phyloP scores from a whole-genome alignment of 2,113 vertebrate genomes.

The Procavia capensis region DNA sequence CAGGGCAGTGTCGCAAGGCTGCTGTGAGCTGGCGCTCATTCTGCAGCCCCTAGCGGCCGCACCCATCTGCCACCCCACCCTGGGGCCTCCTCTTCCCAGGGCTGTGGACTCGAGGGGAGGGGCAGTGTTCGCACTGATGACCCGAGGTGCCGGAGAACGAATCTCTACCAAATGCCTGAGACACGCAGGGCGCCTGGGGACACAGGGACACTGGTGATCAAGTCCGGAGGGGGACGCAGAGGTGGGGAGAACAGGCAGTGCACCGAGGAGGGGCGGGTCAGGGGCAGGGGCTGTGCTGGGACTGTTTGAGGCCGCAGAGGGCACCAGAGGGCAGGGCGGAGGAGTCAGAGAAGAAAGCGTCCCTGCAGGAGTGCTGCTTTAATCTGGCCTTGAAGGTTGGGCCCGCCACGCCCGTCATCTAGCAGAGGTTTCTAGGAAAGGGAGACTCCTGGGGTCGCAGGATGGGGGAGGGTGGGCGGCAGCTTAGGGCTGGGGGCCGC shows the following conservation, averaged over 20 bases:
- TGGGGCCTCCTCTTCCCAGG: not conserved
- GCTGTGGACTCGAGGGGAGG: not conserved
- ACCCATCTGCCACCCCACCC: not conserved
- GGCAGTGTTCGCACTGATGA: not conserved
- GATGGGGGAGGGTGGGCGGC: not conserved
- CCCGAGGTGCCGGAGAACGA: not conserved
- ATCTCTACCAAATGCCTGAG: not conserved
- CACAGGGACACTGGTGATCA: too few relatives aligned
- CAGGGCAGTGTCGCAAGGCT: not conserved
- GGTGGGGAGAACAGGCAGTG: not conserved
- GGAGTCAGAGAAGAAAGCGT: not conserved
- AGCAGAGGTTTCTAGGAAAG: not conserved
- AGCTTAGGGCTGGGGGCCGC: not conserved
- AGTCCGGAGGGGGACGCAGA: not conserved
- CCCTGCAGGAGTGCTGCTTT: not conserved
- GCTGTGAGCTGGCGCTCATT: not conserved
- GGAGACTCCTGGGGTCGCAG: not conserved
- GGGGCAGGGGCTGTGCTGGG: not conserved
- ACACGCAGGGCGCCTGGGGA: too few relatives aligned
- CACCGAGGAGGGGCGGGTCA: not conserved
- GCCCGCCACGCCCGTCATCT: not conserved
- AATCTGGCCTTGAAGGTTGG: not conserved
- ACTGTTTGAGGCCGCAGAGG: not conserved
- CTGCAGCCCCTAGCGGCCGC: not conserved
- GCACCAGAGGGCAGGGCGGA: rapidly evolving